phyloP scores from a whole-genome alignment of 2,888 invertebrate genomes.

The Nephrotoma appendiculata region DNA sequence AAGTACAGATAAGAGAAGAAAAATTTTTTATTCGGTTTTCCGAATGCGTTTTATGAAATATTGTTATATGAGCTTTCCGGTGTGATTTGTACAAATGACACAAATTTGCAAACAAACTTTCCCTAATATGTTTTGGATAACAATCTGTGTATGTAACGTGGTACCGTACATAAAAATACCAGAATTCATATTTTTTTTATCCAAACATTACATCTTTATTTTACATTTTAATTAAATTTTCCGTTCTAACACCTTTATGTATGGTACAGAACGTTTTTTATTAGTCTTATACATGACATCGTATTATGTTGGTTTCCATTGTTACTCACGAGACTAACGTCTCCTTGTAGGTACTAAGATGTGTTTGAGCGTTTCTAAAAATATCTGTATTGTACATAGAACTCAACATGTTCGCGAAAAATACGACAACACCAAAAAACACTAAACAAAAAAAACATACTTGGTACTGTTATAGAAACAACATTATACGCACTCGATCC shows the following conservation, averaged over 20 bases:
- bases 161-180: background rate
- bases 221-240: background rate
- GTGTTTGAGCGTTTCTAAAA: background rate
- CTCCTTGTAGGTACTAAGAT: background rate
- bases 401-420: background rate
- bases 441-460: background rate
- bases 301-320: too few relatives aligned
- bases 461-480: background rate
- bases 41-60: too few relatives aligned
- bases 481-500: too few relatives aligned
- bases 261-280: too few relatives aligned
- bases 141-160: background rate
- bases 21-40: too few relatives aligned
- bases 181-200: background rate
- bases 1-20: too few relatives aligned
- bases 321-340: too few relatives aligned
- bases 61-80: too few relatives aligned
- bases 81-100: too few relatives aligned
- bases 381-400: background rate
- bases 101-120: background rate
- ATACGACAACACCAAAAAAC: background rate
- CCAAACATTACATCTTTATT: background rate
- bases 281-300: too few relatives aligned
- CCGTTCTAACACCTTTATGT: background rate
- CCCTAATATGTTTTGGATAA: too few relatives aligned